phyloP scores from a whole-genome alignment of 2,888 invertebrate species.

The Litoditis marina region DNA sequence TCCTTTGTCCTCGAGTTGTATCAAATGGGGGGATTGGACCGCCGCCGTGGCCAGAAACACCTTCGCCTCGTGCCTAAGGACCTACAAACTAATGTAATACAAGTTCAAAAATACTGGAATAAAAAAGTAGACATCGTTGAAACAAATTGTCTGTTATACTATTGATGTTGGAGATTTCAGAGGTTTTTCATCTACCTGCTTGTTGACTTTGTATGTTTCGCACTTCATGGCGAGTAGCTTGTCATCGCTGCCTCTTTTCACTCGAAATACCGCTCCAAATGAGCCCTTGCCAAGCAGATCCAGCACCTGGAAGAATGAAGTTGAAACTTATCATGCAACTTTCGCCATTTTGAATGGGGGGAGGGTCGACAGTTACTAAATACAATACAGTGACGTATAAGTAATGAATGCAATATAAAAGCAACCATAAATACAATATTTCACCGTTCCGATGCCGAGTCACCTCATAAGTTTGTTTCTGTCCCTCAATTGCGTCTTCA shows the following conservation, averaged over 20 bases:
- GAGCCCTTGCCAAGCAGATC: slow-evolving; percentile 43
- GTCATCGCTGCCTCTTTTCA: slow-evolving; percentile 23
- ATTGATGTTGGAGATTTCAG: neutral
- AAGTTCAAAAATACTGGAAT: neutral
- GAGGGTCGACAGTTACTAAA: too few relatives aligned
- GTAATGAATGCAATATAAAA: too few relatives aligned
- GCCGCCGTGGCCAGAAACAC: slow-evolving; percentile 36
- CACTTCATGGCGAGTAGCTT: slow-evolving; percentile 43
- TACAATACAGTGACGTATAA: too few relatives aligned
- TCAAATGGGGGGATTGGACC: slow-evolving; percentile 43
- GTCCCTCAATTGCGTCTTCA: neutral
- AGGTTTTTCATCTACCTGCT: slow-evolving; percentile 17
- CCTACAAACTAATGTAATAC: neutral
- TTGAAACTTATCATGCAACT: slow-evolving; percentile 10
- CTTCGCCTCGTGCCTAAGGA: slow-evolving; percentile 27
- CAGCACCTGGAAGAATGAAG: slow-evolving; percentile 11
- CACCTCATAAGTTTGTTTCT: slow-evolving; percentile 9
- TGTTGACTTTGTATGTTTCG: slow-evolving; percentile 33
- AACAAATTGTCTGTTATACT: neutral
- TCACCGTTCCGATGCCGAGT: too few relatives aligned
- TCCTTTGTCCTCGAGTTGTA: slow-evolving; percentile 41
- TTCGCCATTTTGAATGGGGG: too few relatives aligned
- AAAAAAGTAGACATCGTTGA: neutral
- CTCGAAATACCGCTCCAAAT: slow-evolving; percentile 45
- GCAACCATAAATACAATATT: too few relatives aligned